Conservation (phyloP, 2,113 vertebrate genomes). For the Tylochromis polylepis region DNA sequence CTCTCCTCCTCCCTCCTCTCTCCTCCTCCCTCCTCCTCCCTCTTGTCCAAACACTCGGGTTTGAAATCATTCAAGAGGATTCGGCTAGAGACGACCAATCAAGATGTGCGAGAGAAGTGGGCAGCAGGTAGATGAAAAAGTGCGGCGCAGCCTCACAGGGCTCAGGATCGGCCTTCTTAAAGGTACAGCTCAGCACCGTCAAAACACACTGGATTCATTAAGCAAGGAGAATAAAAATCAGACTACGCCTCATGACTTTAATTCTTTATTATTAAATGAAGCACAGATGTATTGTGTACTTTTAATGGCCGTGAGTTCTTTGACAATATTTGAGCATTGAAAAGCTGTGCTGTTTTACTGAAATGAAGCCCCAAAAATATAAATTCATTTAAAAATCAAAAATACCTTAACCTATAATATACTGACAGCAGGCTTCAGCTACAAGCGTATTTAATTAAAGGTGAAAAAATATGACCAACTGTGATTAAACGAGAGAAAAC, state of each 20-base stretch:
- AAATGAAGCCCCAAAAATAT: neutral
- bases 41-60: conserved; percentile 38
- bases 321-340: rapidly evolving
- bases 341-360: neutral
- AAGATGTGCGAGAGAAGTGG: conserved; percentile 35
- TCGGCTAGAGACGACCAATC: conserved; percentile 64
- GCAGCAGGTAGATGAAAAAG: conserved; percentile 61
- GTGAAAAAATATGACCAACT: rapidly evolving
- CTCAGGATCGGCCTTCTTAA: conserved; percentile 67
- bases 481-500: rapidly evolving
- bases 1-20: neutral
- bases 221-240: neutral
- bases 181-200: conserved; percentile 38
- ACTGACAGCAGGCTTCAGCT: rapidly evolving
- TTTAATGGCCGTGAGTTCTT: neutral
- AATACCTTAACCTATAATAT: neutral
- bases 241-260: neutral
- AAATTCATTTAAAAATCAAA: neutral
- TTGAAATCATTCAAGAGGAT: conserved; percentile 68
- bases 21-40: neutral
- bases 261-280: neutral
- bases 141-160: neutral
- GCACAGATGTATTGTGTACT: neutral
- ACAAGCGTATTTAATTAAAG: neutral
- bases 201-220: neutral